Base-by-base conservation (phyloP, 2,113 vertebrate genomes). In the Mirza zaza region DNA sequence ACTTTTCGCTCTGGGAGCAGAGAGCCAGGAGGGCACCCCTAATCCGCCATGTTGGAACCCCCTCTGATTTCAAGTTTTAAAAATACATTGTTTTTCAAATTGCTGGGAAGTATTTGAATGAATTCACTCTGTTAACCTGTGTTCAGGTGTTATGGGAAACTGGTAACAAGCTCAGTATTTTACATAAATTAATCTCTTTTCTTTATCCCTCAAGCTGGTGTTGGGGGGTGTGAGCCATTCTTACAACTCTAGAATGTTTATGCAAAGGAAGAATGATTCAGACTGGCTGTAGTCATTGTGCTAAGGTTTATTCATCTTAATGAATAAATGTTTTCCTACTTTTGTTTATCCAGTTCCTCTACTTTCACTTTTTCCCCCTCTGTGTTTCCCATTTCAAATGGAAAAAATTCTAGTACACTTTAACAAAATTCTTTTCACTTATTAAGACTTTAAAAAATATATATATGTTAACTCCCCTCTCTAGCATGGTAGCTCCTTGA, bases 301-400 rank as follows among this genome's bases (percentile, higher is more conserved):
- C 50, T 67, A 81, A 91, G 27, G 32, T 76, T 76, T 76, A 48
- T 76, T 48, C 42, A 48, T 76, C 45, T 18, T 48, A 71, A 80
- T 93, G 71, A 98, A 97, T 93, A 80, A 83, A 76, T 93, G 63
- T 59, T 96, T 97, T 93, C 93, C 93, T 94, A 63, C 89, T 93
- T 97, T 97, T 97, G 91, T 97, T 97, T 97, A 61, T 94, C 87
- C 45, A 95, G 45, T 90, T 90, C 68, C 52, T 93, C 81, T 91
- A 21, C 95, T 95, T 94, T 97, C 91, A 87, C 57, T 71, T 93
- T 93, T 67, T 23, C 59, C 68, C 32, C 90, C 18, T 1, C 8
- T 77, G 42, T 39, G 7, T 48, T 93, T 96, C 68, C 63, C 65
- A 80, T 76, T 96, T 96, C 82, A 87, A 83, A 92, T 25, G 79